Base-by-base conservation (phyloP, 2,113 vertebrate species). In the Gallinago jamesoni region DNA sequence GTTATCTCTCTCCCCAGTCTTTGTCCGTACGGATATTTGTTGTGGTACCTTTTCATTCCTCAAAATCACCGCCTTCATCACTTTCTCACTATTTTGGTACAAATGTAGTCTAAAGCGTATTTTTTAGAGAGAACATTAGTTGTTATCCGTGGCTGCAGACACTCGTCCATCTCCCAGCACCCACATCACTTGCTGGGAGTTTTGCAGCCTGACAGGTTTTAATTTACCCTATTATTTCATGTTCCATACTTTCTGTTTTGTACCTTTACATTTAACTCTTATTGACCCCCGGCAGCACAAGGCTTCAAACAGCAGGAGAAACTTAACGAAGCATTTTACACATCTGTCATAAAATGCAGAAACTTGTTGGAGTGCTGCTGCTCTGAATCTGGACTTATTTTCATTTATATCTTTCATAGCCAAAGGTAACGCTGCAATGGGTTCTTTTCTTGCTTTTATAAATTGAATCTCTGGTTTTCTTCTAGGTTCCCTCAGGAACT, bases 401-500 rank as follows among this genome's bases (percentile, higher is more conserved):
- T 41, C 85, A 39, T 75, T 59, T 47, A 19, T 67, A 3, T 24
- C 88, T 23, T 52, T 57, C 74, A 28, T 7, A 91, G 92, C 86
- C 91, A 4, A 30, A 66, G 60, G 88, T 52, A 52, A 70, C 84
- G 62, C 41, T 0, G 2, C 47, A 43, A 55, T 18, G 56, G 33
- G 41, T 19, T 73, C 41, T 20, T 37, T 39, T 27, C 60, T 84
- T 23, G 25, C 52, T 78, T 85, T 92, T 67, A 31, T 33, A 91
- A 95, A 80, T 57, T 72, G 86, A 78, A 79, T 78, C 75, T 62
- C 90, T 35, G 23, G 1, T 47, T 84, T 82, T 50, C 80, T 89
- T 76, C 86, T 9, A 56, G 28, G 45, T 89, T 56, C 86, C 94
- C 93, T 67, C 76, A 84, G 91, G 95, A 94, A 52, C 28, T n/a